Percentiles rank a stretch among this genome's conserved stretches.
phyloP scores from a whole-genome alignment of 2,888 invertebrate species.

The Phaonia tiefii region DNA sequence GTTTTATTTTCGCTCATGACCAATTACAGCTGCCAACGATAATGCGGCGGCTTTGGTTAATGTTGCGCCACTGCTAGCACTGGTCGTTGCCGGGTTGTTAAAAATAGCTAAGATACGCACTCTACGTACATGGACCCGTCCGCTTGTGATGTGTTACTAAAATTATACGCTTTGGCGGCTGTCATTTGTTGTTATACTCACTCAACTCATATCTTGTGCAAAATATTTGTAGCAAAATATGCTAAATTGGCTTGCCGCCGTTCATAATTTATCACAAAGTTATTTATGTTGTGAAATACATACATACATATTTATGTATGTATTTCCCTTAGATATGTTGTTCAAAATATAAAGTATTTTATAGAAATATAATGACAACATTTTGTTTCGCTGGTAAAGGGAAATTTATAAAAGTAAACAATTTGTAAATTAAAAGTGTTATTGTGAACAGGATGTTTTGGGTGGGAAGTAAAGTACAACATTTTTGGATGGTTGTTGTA shows the following conservation, averaged over 20 bases:
- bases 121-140: constrained; percentile 34
- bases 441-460: not conserved
- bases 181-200: constrained; percentile 38
- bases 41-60: not conserved
- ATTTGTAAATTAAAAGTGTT: too few relatives aligned
- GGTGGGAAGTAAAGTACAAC: too few relatives aligned
- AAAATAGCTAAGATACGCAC: constrained; percentile 50
- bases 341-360: too few relatives aligned
- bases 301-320: too few relatives aligned
- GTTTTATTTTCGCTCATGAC: constrained; percentile 27
- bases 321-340: too few relatives aligned
- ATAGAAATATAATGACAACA: too few relatives aligned
- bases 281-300: not conserved
- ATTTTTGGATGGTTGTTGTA: too few relatives aligned
- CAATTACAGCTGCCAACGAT: constrained; percentile 32
- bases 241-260: constrained; percentile 52
- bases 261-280: constrained; percentile 16
- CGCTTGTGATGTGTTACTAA: constrained; percentile 47
- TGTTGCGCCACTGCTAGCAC: not conserved
- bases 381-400: too few relatives aligned
- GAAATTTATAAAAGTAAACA: too few relatives aligned
- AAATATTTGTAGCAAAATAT: constrained; percentile 40
- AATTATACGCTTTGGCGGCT: constrained; percentile 58
- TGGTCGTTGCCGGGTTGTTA: constrained; percentile 7
- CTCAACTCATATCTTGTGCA: too few relatives aligned